Base-by-base conservation (phyloP, 2,888 invertebrate genomes). In the Ditylenchus weischeri region DNA sequence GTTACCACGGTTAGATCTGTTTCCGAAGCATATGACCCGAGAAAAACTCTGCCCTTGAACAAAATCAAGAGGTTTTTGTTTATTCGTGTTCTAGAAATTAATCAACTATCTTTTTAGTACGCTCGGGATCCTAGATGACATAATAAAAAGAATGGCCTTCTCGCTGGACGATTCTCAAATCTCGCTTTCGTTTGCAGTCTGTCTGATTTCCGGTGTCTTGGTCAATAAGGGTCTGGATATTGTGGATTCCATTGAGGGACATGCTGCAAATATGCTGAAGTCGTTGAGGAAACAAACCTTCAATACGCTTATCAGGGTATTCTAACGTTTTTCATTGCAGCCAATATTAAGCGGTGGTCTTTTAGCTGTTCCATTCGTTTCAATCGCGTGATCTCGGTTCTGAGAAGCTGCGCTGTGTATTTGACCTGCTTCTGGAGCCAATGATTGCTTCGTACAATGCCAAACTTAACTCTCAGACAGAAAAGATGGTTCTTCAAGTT, bases 371-470 rank as follows among this genome's bases (percentile, higher is more conserved):
- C 50, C 59, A 57, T n/a, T 49, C 69, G 5, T 72, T 66, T 66
- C 66, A 69, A n/a, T 50, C 48, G 2, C 73, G 72, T 23, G 48
- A 19, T 49, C 29, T 29, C 23, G 15, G 19, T 69, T 43, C 62
- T 38, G n/a, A 21, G 15, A 19, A 23, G 21, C 13, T 68, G 15
- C 19, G 58, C 35, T 38, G 43, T 23, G 54, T 72, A 6, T 67
- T 69, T n/a, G 43, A 73, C 57, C 60, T 72, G 11, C 63, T 76
- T 19, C 66, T 76, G 15, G 69, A 67, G 15, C 72, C 74, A 8
- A 65, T 76, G 19, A 64, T 73, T 8, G 8, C n/a, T n/a, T 36
- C 54, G 13, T 50, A 62, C 19, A 57, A 57, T 36, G 21, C 15
- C 43, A 35, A 65, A 21, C 35, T 23, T 19, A 57, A 58, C 18